These are phyloP conservation scores for Ophioderma brevispina DNA, from an alignment of 35 echinoderm and acorn worm species.

Conservation along the genomic window DNA sequence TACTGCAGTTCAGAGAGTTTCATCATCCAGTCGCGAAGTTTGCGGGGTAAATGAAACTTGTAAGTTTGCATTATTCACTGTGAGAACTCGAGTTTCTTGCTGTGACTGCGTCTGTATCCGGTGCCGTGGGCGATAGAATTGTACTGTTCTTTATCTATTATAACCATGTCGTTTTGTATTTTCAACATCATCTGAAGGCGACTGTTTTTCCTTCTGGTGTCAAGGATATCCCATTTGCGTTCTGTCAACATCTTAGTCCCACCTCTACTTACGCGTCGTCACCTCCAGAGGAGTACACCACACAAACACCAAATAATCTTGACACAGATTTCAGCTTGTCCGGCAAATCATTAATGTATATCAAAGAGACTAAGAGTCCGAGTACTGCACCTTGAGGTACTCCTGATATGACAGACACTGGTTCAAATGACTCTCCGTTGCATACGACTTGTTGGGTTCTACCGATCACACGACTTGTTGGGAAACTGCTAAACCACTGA, in stretches of 20 bases:
- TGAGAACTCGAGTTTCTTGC: neutral
- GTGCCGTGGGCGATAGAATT: neutral
- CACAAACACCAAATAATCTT: slow-evolving; percentile 17
- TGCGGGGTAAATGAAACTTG: neutral
- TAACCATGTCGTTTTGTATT: neutral
- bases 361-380: neutral
- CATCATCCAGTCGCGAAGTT: neutral
- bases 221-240: neutral
- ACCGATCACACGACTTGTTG: too few relatives aligned
- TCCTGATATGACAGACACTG: slow-evolving; percentile 1
- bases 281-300: neutral
- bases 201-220: neutral
- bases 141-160: neutral
- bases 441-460: neutral
- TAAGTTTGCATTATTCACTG: neutral
- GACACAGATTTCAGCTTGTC: neutral
- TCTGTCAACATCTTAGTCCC: neutral
- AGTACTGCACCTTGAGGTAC: slow-evolving; percentile 18
- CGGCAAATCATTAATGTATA: slow-evolving; percentile 17
- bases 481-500: neutral
- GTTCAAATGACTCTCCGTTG: slow-evolving; percentile 8
- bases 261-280: too few relatives aligned
- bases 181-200: neutral
- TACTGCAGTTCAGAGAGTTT: neutral
- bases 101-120: neutral